Conservation (phyloP, 92 coral and sea anemone genomes). For the Heliopora coerulea region DNA sequence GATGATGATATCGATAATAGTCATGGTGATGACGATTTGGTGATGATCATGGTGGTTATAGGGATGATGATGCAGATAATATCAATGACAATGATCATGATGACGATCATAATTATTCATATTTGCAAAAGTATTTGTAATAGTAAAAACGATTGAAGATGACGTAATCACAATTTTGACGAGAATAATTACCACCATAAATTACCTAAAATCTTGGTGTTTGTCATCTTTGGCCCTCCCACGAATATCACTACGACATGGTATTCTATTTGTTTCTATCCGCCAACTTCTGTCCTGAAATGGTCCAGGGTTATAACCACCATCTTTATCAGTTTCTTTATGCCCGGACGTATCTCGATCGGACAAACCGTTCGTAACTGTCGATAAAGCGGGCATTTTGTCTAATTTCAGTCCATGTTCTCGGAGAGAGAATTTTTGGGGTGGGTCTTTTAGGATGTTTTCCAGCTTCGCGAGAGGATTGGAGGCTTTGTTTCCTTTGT, state of each 20-base stretch:
- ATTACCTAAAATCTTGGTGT: conserved; percentile 87
- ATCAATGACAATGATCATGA: background rate
- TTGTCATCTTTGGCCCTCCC: conserved; percentile 55
- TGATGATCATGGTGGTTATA: conserved; percentile 2
- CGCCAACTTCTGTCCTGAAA: conserved; percentile 77
- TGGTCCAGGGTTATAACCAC: conserved; percentile 97
- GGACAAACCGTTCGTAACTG: conserved; percentile 57
- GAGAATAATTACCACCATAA: background rate
- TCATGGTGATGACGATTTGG: background rate
- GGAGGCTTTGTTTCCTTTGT: conserved; percentile 68
- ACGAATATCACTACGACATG: conserved; percentile 63
- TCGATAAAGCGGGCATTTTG: conserved; percentile 72
- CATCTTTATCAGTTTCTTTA: conserved; percentile 53
- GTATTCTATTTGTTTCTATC: conserved; percentile 82
- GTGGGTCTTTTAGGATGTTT: conserved; percentile 79
- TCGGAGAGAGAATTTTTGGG: conserved; percentile 65
- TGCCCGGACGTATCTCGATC: conserved; percentile 67
- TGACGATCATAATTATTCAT: conserved; percentile 10
- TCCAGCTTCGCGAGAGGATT: conserved; percentile 84
- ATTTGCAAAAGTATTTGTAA: background rate
- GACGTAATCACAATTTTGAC: background rate
- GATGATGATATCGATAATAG: conserved; percentile 8
- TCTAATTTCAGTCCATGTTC: conserved; percentile 59
- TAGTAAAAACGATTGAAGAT: background rate
- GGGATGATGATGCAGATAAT: conserved; percentile 15